Evolutionary conservation across 2,113 vertebrate species (phyloP).

Genomic region (Zeus faber): DNA sequence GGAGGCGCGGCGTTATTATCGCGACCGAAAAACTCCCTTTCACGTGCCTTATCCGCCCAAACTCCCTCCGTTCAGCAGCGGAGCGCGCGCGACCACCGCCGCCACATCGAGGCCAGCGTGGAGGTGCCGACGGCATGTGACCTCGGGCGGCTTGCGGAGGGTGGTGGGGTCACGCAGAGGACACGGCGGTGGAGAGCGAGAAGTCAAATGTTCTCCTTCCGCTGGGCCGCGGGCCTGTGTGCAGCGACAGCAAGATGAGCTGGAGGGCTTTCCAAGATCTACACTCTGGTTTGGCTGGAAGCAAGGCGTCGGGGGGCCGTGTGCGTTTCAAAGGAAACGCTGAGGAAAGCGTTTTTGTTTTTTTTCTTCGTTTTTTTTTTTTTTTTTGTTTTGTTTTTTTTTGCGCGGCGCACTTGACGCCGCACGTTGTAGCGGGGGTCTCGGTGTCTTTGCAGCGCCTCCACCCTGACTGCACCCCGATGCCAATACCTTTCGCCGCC

Average conservation of each 20-base stretch:
- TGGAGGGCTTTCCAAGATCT: conserved; percentile 62
- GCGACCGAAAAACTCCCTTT: too few species aligned
- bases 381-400: background rate
- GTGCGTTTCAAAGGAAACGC: conserved; percentile 63
- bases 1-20: too few species aligned
- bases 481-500: too few species aligned
- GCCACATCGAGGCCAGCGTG: too few species aligned
- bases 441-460: conserved; percentile 42
- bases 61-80: too few species aligned
- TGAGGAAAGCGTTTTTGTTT: conserved; percentile 60
- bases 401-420: background rate
- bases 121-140: too few species aligned
- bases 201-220: conserved; percentile 62
- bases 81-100: too few species aligned
- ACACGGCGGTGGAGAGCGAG: conserved; percentile 42
- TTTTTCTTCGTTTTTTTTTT: background rate
- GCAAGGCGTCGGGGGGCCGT: conserved; percentile 47
- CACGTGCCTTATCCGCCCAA: too few species aligned
- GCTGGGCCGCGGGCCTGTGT: conserved; percentile 44
- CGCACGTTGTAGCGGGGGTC: background rate
- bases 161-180: conserved; percentile 54
- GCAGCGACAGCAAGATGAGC: conserved; percentile 65
- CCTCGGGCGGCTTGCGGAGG: too few species aligned
- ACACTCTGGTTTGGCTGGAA: conserved; percentile 59
- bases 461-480: conserved; percentile 35